phyloP scores from a whole-genome alignment of 2,113 vertebrate genomes.

The Crotophaga sulcirostris region DNA sequence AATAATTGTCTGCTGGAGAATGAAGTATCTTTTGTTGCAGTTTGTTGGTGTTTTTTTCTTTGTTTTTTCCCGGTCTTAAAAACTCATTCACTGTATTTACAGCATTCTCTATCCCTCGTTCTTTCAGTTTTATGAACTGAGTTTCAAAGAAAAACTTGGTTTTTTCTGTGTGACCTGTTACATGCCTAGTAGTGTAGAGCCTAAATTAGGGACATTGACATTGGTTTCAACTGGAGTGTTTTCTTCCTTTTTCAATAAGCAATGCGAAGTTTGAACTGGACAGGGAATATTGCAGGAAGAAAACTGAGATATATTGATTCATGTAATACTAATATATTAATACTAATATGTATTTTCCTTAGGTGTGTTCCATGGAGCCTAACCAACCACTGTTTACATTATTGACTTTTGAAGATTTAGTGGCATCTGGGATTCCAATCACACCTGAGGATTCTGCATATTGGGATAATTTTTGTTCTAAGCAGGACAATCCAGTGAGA shows the following conservation, averaged over 20 bases:
- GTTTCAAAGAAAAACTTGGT: neutral
- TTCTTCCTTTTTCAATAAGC: neutral
- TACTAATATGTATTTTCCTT: neutral
- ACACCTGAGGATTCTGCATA: constrained; percentile 84
- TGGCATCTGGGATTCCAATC: constrained; percentile 83
- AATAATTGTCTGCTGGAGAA: neutral
- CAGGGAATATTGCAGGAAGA: neutral
- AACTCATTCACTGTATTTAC: neutral
- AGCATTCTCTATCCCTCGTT: neutral
- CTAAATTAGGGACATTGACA: neutral
- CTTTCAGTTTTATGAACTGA: neutral
- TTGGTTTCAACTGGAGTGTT: neutral
- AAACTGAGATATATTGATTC: neutral
- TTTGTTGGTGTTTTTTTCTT: neutral
- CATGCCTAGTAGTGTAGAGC: neutral
- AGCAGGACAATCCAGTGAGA: constrained; percentile 80
- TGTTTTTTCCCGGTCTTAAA: neutral
- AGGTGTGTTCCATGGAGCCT: constrained; percentile 47
- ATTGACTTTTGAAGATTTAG: constrained; percentile 87
- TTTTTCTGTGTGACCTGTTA: neutral
- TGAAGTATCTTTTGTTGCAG: neutral
- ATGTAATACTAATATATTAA: neutral
- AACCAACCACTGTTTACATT: constrained; percentile 77
- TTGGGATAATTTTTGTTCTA: constrained; percentile 90
- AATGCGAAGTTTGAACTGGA: neutral